Evolutionary conservation across 2,888 invertebrate species (phyloP).

Genomic region (Volucella inanis): DNA sequence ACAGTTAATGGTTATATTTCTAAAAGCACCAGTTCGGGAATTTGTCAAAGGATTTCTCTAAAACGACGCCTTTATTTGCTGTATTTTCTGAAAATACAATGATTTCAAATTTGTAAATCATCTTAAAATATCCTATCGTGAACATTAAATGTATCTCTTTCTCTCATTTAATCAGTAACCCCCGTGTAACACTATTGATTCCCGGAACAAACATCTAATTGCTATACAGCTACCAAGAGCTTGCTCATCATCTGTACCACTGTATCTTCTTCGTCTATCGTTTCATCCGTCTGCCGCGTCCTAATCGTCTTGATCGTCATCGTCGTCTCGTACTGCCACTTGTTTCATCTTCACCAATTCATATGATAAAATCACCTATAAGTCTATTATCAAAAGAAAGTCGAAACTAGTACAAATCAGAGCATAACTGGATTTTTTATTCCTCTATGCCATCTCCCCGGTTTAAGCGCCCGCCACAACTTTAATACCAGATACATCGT

Average conservation of each 20-base stretch:
- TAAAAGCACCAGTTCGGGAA: too few species aligned
- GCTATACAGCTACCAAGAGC: conserved; percentile 64
- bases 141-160: neutral
- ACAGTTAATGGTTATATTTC: too few species aligned
- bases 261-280: conserved; percentile 28
- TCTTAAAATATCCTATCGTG: neutral
- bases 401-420: conserved; percentile 83
- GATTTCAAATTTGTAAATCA: neutral
- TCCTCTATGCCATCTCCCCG: conserved; percentile 24
- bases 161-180: conserved; percentile 56
- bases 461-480: conserved; percentile 40
- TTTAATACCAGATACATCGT: conserved; percentile 42
- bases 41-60: too few species aligned
- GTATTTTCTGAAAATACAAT: too few species aligned
- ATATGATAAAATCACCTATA: conserved; percentile 71
- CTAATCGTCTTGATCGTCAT: neutral
- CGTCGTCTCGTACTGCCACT: conserved; percentile 2
- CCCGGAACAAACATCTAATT: conserved; percentile 71
- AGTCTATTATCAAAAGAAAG: conserved; percentile 82
- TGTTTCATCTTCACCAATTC: conserved; percentile 25
- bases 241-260: conserved; percentile 42
- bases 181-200: conserved; percentile 57
- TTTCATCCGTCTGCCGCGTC: too few species aligned
- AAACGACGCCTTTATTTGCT: too few species aligned
- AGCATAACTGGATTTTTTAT: conserved; percentile 83